Evolutionary conservation across 2,888 invertebrate species (phyloP).

Genomic region (Ctenicera cuprea): DNA sequence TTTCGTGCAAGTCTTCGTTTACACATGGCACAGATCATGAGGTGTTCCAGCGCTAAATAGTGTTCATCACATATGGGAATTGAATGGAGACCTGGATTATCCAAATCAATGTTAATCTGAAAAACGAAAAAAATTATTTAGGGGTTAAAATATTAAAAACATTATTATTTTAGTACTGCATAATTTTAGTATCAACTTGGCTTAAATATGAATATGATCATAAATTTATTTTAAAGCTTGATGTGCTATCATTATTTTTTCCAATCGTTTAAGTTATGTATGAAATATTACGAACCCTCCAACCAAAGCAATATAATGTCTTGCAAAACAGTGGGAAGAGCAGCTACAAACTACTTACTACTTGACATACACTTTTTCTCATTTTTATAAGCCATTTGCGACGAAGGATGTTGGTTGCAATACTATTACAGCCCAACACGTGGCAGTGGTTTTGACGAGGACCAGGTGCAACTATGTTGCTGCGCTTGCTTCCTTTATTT

Average conservation of each 20-base stretch:
- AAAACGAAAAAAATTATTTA: slow-evolving; percentile 52
- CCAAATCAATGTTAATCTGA: slow-evolving; percentile 77
- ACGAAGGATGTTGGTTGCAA: slow-evolving; percentile 80
- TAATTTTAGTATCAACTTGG: no score
- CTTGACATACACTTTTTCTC: slow-evolving; percentile 80
- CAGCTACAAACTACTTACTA: slow-evolving; percentile 69
- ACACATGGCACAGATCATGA: slow-evolving; percentile 86
- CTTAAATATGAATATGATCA: no score
- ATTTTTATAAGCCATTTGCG: slow-evolving; percentile 85
- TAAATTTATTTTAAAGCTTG: no score
- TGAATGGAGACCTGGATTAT: slow-evolving; percentile 80
- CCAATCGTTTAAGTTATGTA: no score
- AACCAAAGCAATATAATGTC: no score
- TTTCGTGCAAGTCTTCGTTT: slow-evolving; percentile 84
- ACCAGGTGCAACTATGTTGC: slow-evolving; percentile 68
- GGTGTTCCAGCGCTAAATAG: slow-evolving; percentile 82
- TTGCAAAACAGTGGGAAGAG: neutral
- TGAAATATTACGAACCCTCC: no score
- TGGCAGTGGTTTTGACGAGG: slow-evolving; percentile 76
- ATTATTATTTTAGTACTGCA: no score
- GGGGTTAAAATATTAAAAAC: no score
- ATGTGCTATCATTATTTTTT: no score
- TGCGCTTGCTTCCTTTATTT: slow-evolving; percentile 70
- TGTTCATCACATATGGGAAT: slow-evolving; percentile 83
- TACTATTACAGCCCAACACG: slow-evolving; percentile 78